Evolutionary conservation across 1,140 invertebrate species (phyloP), one percentile per base, ranked within the genome.

Genomic region (Nephila pilipes): DNA sequence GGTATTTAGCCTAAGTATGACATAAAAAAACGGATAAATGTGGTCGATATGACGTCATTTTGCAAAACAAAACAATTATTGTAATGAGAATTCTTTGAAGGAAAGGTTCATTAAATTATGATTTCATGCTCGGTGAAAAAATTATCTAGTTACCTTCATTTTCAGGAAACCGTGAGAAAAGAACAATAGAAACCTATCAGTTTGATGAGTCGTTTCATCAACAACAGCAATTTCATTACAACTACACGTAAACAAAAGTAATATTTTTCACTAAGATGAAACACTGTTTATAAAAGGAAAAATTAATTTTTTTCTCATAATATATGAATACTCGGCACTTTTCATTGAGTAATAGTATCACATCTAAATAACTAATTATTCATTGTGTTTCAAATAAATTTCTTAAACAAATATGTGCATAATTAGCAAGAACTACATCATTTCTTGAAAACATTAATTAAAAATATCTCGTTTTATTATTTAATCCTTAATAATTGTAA

Each of bases 61-160:
- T 32, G 29, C 10, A 75, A 75, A 75, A 60, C 16, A 65, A 32
- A 32, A 75, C 69, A 75, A 75, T 75, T 36, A 75, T 20, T 75
- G 3, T 75, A 75, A 75, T 75, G 69, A 75, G 29, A 65, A 75
- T 75, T 75, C 14, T 75, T 18, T 75, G 69, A 75, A 75, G 65
- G 29, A 75, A 75, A 16, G 29, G 29, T 18, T 75, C 69, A 75
- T 75, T 36, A 32, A 25, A 75, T 75, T 75, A 75, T 18, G 14
- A 18, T 75, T 32, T 75, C 69, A 75, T 75, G 25, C 4, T 36
- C 18, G 32, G 32, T 75, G 69, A 75, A 75, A 36, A 60, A 75
- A 69, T 65, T 36, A 36, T 18, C 12, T 14, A 18, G 20, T 60
- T 60, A 18, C 10, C 18, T 75, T 75, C 69, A 18, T 0, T 32